Evolutionary conservation across 2,113 vertebrate species (phyloP).

Genomic region (Labeo catla): DNA sequence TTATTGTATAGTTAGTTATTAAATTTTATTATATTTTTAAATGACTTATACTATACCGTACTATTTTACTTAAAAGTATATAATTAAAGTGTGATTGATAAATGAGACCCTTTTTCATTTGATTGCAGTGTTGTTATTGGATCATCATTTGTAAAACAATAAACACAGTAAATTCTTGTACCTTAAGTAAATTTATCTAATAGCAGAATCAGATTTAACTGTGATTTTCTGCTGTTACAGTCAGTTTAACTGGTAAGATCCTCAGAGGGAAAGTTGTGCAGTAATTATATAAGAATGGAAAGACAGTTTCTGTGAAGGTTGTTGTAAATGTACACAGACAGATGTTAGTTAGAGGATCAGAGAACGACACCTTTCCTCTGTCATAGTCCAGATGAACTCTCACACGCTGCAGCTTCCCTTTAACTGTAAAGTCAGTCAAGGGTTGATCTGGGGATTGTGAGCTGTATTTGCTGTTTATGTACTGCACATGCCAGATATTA

Average conservation of each 20-base stretch:
- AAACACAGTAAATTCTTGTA: too few relatives aligned
- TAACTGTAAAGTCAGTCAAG: rapidly evolving
- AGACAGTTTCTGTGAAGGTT: background rate
- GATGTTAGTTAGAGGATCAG: background rate
- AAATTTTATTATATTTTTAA: too few relatives aligned
- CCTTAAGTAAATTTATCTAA: too few relatives aligned
- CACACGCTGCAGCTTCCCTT: background rate
- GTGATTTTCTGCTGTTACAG: too few relatives aligned
- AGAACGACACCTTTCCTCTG: background rate
- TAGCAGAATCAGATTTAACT: too few relatives aligned
- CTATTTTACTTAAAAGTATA: too few relatives aligned
- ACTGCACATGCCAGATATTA: background rate
- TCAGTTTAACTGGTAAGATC: slow-evolving; percentile 14
- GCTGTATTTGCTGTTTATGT: background rate
- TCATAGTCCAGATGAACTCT: background rate
- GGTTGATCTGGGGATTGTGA: background rate
- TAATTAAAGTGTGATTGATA: too few relatives aligned
- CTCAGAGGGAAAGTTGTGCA: background rate
- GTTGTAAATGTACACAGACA: background rate
- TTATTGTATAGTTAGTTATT: too few relatives aligned
- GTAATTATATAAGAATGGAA: background rate
- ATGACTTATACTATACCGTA: too few relatives aligned
- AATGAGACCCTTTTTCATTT: too few relatives aligned
- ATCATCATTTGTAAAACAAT: too few relatives aligned
- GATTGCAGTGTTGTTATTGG: too few relatives aligned